Base-by-base conservation (phyloP, 2,888 invertebrate species). In the Biston betularia region DNA sequence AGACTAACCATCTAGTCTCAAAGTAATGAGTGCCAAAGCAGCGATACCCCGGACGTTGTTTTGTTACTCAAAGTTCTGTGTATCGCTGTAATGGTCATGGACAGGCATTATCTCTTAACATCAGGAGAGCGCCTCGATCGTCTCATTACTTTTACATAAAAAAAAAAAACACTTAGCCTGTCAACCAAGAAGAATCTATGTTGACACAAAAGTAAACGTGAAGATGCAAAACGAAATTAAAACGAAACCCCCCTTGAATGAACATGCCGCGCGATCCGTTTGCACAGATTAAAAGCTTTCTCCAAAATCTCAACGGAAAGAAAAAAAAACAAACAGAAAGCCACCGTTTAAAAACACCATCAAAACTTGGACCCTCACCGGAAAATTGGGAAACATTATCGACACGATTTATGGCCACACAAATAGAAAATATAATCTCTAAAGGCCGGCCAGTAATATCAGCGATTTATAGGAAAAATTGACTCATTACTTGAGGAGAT, bases 341-440 rank as follows among this genome's bases (percentile, higher is more conserved):
- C 63, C 46, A 33, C 15, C 54, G 65, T 52, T 65, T 54, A 56
- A 57, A 61, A 53, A 46, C 46, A 56, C 55, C 57, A 65, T 52
- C 55, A 53, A 56, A 53, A 67, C 54, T 54, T 58, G 58, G 45
- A 44, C 14, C 58, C 62, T 54, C 14, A 53, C 44, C 67, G 58
- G 62, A 54, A 63, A 67, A 62, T 63, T 45, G 49, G 57, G 46
- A 62, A 63, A 67, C 63, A 63, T 67, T 58, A 67, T 53, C 14
- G 54, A n/a, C 15, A 38, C 44, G 53, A 62, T 67, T 67, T 67
- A 68, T 68, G 65, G 65, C 60, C 38, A 42, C n/a, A 49, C 52
- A 63, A 64, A 63, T 63, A 57, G 63, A 55, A 68, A 67, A 59
- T 67, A 59, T 68, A 63, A 68, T 68, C 63, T 56, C 63, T 35